Evolutionary conservation across 2,888 invertebrate genomes (phyloP).

Genomic region (Drosophila planitibia): DNA sequence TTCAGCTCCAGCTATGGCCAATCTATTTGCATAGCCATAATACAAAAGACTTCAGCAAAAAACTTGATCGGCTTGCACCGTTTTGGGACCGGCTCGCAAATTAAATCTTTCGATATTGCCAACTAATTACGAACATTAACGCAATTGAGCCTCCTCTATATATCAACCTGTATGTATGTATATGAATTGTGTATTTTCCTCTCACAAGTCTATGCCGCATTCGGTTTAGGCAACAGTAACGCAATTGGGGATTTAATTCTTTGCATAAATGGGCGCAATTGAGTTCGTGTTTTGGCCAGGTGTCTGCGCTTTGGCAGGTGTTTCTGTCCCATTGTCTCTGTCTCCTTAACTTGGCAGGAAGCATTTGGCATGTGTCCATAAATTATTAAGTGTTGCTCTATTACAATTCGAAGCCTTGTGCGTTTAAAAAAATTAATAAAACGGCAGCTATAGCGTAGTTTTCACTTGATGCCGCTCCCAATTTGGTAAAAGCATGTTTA

Average conservation of each 20-base stretch:
- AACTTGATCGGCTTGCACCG: constrained; percentile 60
- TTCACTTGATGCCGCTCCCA: constrained; percentile 48
- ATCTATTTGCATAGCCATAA: constrained; percentile 70
- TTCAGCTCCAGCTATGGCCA: constrained; percentile 18
- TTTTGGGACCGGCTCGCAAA: constrained; percentile 48
- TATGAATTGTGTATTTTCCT: not conserved
- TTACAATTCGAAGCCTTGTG: constrained; percentile 44
- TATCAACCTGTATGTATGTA: not conserved
- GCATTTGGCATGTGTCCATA: constrained; percentile 66
- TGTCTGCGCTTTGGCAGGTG: constrained; percentile 67
- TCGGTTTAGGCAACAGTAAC: constrained; percentile 36
- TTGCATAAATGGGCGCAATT: constrained; percentile 67
- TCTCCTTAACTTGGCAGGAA: constrained; percentile 58
- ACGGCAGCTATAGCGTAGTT: constrained; percentile 49
- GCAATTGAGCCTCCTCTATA: constrained; percentile 65
- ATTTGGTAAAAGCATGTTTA: constrained; percentile 61
- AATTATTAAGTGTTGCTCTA: constrained; percentile 51
- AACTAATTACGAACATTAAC: constrained; percentile 76
- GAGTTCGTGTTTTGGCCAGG: constrained; percentile 51
- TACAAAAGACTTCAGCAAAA: constrained; percentile 75
- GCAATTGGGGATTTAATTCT: constrained; percentile 67
- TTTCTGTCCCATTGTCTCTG: constrained; percentile 65
- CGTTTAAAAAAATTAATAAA: constrained; percentile 15
- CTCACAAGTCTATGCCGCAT: constrained; percentile 39
- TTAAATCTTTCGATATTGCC: constrained; percentile 72